A percentile compares a stretch with the other conserved stretches of the same genome.
Evolutionary conservation across 2,113 vertebrate genomes (phyloP).

Genomic region (Canis aureus): DNA sequence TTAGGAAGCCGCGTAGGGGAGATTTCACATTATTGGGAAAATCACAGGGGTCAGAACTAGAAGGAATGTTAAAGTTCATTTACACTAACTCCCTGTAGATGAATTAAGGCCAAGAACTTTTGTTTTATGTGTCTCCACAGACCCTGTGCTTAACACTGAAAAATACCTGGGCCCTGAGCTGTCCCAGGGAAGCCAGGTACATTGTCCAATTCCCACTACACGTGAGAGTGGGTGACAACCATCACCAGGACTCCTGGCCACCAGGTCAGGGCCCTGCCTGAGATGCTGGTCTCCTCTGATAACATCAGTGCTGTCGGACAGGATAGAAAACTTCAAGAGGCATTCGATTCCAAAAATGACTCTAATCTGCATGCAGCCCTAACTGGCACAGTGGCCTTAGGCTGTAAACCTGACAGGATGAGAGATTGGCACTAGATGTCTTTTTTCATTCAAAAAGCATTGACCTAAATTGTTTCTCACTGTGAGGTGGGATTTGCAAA

Average conservation of each 20-base stretch:
- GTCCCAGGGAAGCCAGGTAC: neutral
- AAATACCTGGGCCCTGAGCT: neutral
- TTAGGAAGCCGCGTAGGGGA: neutral
- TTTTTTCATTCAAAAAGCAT: neutral
- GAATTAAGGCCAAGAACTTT: neutral
- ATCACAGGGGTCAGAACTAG: neutral
- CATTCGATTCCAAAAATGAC: neutral
- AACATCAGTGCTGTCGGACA: neutral
- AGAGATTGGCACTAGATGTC: neutral
- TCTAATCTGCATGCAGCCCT: neutral
- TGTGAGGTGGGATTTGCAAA: neutral
- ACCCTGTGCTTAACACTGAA: neutral
- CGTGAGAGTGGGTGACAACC: neutral
- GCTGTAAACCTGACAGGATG: neutral
- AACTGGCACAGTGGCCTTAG: neutral
- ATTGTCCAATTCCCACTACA: neutral
- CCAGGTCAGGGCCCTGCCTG: neutral
- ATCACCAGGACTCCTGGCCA: neutral
- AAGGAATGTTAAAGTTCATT: neutral
- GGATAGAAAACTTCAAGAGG: neutral
- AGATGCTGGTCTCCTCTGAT: neutral
- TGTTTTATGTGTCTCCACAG: neutral
- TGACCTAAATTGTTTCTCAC: neutral
- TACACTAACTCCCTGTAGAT: neutral
- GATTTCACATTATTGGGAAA: neutral